Evolutionary conservation across 2,888 invertebrate species (phyloP), one percentile per base, ranked within the genome.

Genomic region (Athrips mouffetella): DNA sequence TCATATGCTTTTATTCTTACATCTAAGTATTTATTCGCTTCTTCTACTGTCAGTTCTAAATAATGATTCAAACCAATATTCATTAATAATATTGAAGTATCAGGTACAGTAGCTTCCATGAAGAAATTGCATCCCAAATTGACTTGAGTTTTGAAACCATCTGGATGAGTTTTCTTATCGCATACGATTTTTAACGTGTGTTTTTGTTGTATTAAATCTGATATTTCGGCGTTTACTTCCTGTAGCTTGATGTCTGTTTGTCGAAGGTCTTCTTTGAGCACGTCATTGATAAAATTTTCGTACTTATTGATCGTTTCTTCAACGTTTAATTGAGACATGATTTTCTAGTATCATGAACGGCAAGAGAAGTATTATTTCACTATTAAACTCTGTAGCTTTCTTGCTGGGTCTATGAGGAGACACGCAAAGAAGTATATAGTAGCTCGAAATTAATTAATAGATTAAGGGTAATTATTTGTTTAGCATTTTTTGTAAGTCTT

Each of bases 91-190:
- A 78, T 89, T 0, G 92, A 90, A 1, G 92, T 84, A 67, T 94
- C 92, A 45, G 89, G 80, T 45, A 96, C 91, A 47, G 91, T 83
- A 0, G 95, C 95, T 73, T 96, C 93, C 71, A 94, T 92, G 64
- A 94, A 96, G 59, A 96, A 93, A 72, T 94, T 94, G 60, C 94
- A 93, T n/a, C 96, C 96, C 23, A 97, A 80, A 70, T 96, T 94
- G 20, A 96, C 90, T 65, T 87, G 86, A 2, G 80, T 74, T 66
- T 86, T 86, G 45, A 85, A 84, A 1, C 87, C 84, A 15, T 70
- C 48, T 3, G 90, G 86, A 40, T 91, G 84, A 0, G 89, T 68
- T 2, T 85, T 80, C 27, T 89, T 89, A 49, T 91, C 89, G 42
- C 90, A 73, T 2, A 95, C 76, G 0, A 92, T 91, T 69, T 92